A percentile compares a stretch with the other conserved stretches of the same genome.
Evolutionary conservation across 2,888 invertebrate genomes (phyloP).

Genomic region (Caenorhabditis sulstoni): DNA sequence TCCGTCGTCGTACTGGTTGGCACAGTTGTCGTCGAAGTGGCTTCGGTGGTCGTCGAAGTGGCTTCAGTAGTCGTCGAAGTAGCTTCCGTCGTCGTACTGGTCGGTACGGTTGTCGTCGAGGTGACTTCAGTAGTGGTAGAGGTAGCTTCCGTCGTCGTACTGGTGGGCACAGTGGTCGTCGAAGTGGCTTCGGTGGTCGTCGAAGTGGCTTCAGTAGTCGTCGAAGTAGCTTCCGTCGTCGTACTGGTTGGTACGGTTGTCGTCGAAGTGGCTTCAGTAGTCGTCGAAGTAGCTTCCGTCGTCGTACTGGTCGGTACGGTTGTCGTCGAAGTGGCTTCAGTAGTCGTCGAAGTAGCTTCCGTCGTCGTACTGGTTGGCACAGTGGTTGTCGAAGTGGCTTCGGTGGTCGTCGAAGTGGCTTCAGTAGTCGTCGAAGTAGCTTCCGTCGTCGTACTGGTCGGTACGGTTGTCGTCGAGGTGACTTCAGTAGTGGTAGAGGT

Average conservation of each 20-base stretch:
- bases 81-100: conserved; percentile 19
- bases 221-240: conserved; percentile 25
- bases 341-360: conserved; percentile 10
- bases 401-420: conserved; percentile 4
- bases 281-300: conserved; percentile 3
- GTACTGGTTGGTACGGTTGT: conserved; percentile 22
- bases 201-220: conserved; percentile 28
- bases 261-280: conserved; percentile 37
- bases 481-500: conserved; percentile 19
- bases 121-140: not conserved
- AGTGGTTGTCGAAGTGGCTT: conserved; percentile 1
- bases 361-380: conserved; percentile 2
- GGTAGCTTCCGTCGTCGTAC: conserved; percentile 3
- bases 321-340: conserved; percentile 13
- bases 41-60: conserved; percentile 18
- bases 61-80: conserved; percentile 23
- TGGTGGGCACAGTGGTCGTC: not conserved
- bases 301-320: conserved; percentile 29
- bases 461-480: conserved; percentile 9
- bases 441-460: not conserved
- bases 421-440: not conserved
- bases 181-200: conserved; percentile 28
- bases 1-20: conserved; percentile 8
- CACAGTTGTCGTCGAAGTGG: conserved; percentile 23
- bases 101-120: conserved; percentile 19